Percentiles rank a stretch among this genome's conserved stretches.
Evolutionary conservation across 2,113 vertebrate genomes (phyloP).

Genomic region (Mesoclemmys tuberculata): DNA sequence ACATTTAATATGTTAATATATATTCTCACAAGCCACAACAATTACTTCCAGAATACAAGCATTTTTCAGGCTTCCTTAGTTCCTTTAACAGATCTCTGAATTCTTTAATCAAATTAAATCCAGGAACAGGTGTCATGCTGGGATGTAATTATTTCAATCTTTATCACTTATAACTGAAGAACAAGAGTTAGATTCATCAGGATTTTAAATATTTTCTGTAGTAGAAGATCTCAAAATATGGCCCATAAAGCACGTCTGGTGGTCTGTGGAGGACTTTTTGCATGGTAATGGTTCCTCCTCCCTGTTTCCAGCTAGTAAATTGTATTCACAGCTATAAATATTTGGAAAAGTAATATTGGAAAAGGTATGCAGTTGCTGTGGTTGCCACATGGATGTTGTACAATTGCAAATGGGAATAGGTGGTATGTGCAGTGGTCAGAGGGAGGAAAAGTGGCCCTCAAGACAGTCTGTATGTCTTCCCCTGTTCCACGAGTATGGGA

Average conservation of each 20-base stretch:
- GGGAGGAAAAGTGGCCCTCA: conserved; percentile 19
- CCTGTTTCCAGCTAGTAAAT: conserved; percentile 51
- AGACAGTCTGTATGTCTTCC: conserved; percentile 17
- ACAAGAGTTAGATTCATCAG: conserved; percentile 17
- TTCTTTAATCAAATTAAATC: conserved; percentile 32
- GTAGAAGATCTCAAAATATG: neutral
- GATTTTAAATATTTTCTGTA: conserved; percentile 44
- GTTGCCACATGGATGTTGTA: conserved; percentile 43
- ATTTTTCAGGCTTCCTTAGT: conserved; percentile 15
- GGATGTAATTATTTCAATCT: conserved; percentile 25
- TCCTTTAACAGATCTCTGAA: neutral
- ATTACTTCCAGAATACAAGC: conserved; percentile 26
- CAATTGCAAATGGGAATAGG: conserved; percentile 35
- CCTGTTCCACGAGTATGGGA: neutral
- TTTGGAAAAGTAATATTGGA: conserved; percentile 32
- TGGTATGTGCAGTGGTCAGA: conserved; percentile 25
- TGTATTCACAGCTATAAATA: conserved; percentile 25
- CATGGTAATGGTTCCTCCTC: neutral
- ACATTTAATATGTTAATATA: conserved; percentile 64
- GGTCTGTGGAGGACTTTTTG: neutral
- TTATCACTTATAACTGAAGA: conserved; percentile 19
- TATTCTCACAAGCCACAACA: conserved; percentile 44
- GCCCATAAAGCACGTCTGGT: neutral
- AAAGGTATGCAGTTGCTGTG: conserved; percentile 30
- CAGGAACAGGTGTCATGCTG: conserved; percentile 58